Percentiles rank a stretch among this genome's conserved stretches.
These are phyloP conservation scores for Trachymyrmex cornetzi DNA, from an alignment of 1,140 invertebrate species.

Conservation along the genomic window DNA sequence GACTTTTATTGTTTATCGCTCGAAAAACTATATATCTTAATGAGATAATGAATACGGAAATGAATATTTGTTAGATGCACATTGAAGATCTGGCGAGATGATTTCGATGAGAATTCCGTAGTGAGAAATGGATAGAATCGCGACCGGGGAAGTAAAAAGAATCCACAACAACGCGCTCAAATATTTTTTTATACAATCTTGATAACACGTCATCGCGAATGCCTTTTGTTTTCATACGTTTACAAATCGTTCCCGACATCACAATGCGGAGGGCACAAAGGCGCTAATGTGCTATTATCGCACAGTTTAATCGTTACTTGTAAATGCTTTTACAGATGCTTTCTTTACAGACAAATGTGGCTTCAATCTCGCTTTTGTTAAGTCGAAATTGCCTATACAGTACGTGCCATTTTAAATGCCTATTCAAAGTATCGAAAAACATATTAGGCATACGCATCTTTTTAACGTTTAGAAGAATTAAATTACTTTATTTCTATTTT, in stretches of 20 bases:
- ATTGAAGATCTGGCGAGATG: constrained; percentile 50
- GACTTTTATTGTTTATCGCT: constrained; percentile 68
- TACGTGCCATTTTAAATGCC: background rate
- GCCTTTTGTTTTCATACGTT: constrained; percentile 2
- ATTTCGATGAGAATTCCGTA: background rate
- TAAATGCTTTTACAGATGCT: constrained; percentile 12
- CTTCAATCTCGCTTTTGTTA: background rate
- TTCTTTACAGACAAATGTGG: background rate
- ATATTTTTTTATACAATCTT: constrained; percentile 69
- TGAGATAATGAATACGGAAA: constrained; percentile 69
- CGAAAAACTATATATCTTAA: constrained; percentile 74
- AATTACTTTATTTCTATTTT: background rate
- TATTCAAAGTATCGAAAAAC: background rate
- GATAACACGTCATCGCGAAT: constrained; percentile 1
- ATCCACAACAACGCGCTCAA: constrained; percentile 32
- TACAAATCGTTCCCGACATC: background rate
- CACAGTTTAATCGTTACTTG: constrained; percentile 8
- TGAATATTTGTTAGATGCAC: constrained; percentile 51
- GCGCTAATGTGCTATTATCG: background rate
- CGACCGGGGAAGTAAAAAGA: constrained; percentile 44
- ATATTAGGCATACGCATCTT: background rate
- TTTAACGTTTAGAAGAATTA: background rate
- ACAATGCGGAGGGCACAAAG: background rate
- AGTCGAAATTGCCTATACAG: background rate
- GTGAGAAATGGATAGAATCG: background rate